Evolutionary conservation across 2,888 invertebrate species (phyloP).

Genomic region (Cephus pygmeus): DNA sequence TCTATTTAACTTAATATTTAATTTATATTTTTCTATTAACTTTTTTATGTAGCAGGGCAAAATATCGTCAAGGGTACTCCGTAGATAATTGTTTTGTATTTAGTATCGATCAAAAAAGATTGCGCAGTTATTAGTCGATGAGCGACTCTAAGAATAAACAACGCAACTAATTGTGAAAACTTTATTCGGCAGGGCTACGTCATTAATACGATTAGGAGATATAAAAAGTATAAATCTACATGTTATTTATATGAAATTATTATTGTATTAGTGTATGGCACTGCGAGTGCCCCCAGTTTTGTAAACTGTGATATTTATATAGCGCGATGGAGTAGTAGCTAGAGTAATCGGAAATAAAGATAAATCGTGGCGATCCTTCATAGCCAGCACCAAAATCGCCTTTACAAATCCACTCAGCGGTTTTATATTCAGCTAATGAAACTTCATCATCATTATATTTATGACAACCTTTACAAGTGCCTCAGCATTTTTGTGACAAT

Average conservation of each 20-base stretch:
- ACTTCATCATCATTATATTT: not conserved
- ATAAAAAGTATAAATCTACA: not conserved
- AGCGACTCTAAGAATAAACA: not conserved
- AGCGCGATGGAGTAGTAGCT: slow-evolving; percentile 27
- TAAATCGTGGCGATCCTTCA: not conserved
- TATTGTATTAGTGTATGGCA: slow-evolving; percentile 25
- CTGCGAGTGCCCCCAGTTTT: slow-evolving; percentile 53
- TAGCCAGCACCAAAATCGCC: not conserved
- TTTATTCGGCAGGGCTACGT: not conserved
- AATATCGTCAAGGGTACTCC: too few relatives aligned
- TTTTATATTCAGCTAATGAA: not conserved
- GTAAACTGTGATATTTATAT: slow-evolving; percentile 63
- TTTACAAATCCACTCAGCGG: not conserved
- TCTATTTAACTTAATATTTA: slow-evolving; percentile 32
- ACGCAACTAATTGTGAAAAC: not conserved
- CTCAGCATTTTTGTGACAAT: not conserved
- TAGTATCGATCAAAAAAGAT: too few relatives aligned
- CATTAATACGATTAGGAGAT: too few relatives aligned
- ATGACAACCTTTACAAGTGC: not conserved
- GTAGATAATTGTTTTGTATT: too few relatives aligned
- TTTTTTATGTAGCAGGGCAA: not conserved
- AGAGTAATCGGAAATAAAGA: slow-evolving; percentile 13
- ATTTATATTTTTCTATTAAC: slow-evolving; percentile 24
- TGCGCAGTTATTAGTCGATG: too few relatives aligned
- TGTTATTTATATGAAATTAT: slow-evolving; percentile 26